phyloP scores from a whole-genome alignment of 2,888 invertebrate genomes.

The Corbicula japonica region DNA sequence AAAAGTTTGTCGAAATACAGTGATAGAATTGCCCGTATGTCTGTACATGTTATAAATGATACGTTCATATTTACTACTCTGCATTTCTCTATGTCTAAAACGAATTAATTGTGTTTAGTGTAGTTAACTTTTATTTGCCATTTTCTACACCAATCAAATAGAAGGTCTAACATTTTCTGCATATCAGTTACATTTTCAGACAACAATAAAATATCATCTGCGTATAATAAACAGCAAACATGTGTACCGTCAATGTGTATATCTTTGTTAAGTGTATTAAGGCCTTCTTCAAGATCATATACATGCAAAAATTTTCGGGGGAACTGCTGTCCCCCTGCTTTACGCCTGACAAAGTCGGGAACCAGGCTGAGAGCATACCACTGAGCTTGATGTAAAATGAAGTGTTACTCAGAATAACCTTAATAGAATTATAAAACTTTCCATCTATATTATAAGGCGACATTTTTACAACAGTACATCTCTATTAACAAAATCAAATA shows the following conservation, averaged over 20 bases:
- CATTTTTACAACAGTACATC: conserved; percentile 4
- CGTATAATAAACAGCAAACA: too few relatives aligned
- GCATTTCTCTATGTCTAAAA: too few relatives aligned
- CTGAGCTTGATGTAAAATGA: background rate
- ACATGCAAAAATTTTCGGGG: too few relatives aligned
- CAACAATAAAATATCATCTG: conserved; percentile 16
- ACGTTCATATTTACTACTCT: too few relatives aligned
- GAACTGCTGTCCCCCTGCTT: background rate
- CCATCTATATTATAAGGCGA: background rate
- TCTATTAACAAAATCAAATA: conserved; percentile 3
- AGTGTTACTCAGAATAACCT: background rate
- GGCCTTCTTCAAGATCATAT: background rate
- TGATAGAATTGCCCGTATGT: too few relatives aligned
- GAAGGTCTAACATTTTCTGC: background rate
- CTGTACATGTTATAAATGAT: too few relatives aligned
- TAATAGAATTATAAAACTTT: conserved; percentile 1
- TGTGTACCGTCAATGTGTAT: background rate
- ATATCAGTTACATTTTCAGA: too few relatives aligned
- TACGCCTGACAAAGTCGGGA: conserved; percentile 4
- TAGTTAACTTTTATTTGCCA: background rate
- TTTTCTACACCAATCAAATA: conserved; percentile 6
- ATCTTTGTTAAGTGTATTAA: conserved; percentile 3
- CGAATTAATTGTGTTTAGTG: too few relatives aligned
- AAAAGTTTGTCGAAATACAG: too few relatives aligned
- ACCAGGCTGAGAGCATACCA: background rate